Percentiles rank a stretch among this genome's conserved stretches.
These are phyloP conservation scores for Eristalis arbustorum DNA, from an alignment of 2,888 invertebrate genomes.

Conservation along the genomic window DNA sequence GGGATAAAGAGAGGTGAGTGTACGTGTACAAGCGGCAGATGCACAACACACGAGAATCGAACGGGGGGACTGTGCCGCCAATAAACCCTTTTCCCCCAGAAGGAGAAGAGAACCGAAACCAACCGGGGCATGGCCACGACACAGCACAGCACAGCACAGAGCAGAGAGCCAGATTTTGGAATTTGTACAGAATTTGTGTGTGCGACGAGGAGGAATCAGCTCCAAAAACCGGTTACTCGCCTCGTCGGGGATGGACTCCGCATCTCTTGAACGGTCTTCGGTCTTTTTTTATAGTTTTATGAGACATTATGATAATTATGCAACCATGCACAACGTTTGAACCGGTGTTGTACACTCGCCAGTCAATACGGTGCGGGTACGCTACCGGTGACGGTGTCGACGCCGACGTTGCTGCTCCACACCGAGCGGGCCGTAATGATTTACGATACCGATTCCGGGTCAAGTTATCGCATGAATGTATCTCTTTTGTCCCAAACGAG, in stretches of 20 bases:
- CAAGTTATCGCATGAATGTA: constrained; percentile 52
- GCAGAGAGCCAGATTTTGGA: constrained; percentile 26
- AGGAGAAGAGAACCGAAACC: constrained; percentile 9
- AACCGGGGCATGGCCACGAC: not conserved
- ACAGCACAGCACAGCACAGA: not conserved
- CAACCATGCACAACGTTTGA: constrained; percentile 44
- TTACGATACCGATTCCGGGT: constrained; percentile 53
- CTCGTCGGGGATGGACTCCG: constrained; percentile 22
- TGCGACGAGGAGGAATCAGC: constrained; percentile 29
- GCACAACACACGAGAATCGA: constrained; percentile 3
- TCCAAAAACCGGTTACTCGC: constrained; percentile 45
- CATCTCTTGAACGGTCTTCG: constrained; percentile 14
- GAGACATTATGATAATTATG: constrained; percentile 61
- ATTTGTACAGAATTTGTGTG: constrained; percentile 48
- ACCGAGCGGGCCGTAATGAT: constrained; percentile 28
- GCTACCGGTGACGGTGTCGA: not conserved
- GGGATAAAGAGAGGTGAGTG: not conserved
- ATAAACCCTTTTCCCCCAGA: constrained; percentile 43
- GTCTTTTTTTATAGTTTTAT: constrained; percentile 49
- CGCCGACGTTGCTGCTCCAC: not conserved
- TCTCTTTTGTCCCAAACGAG: constrained; percentile 35
- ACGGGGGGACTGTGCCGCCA: constrained; percentile 30
- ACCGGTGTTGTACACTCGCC: constrained; percentile 31
- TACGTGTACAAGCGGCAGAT: constrained; percentile 35
- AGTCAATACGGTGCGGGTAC: constrained; percentile 32